Evolutionary conservation across 2,888 invertebrate genomes (phyloP), one percentile per base, ranked within the genome.

Genomic region (Erebia epiphron): DNA sequence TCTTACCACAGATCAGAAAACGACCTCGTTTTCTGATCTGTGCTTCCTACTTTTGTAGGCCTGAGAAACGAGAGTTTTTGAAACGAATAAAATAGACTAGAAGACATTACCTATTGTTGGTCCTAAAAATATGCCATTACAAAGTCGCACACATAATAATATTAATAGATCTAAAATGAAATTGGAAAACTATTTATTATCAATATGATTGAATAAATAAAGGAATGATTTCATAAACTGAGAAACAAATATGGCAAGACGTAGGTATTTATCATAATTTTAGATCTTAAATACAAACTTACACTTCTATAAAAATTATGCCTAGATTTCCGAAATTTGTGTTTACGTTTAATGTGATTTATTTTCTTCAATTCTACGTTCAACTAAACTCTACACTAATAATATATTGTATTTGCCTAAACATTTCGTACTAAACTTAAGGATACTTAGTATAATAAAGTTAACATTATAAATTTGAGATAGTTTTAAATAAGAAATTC

Each of bases 181-280:
- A 1, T 35, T 35, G 35, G 7, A 35, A 7, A 35, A 35, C 35
- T 35, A 35, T 7, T 35, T 7, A 35, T 35, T 35, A 35, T 35
- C 35, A 35, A 35, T 7, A 35, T 35, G 35, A 35, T 35, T 35
- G 35, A 35, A 35, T 35, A 35, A 16, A 21, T 11, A 49, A 49
- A 49, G 41, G 16, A n/a, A 62, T 21, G 43, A 49, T 49, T 21
- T 46, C 21, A 62, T 14, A 21, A 26, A 26, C 49, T 67, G 62
- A 57, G 62, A 71, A 71, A 67, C 67, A 62, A 64, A 68, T 74
- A 74, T 72, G 74, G 72, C 72, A 72, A 74, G 74, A 74, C 18
- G 26, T 56, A n/a, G n/a, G n/a, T n/a, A 63, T 21, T 64, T 57
- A 63, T 50, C 14, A 58, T 68, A 60, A 54, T 18, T 18, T 71